phyloP scores from a whole-genome alignment of 1,140 invertebrate species.

The Sycophila sp. region DNA sequence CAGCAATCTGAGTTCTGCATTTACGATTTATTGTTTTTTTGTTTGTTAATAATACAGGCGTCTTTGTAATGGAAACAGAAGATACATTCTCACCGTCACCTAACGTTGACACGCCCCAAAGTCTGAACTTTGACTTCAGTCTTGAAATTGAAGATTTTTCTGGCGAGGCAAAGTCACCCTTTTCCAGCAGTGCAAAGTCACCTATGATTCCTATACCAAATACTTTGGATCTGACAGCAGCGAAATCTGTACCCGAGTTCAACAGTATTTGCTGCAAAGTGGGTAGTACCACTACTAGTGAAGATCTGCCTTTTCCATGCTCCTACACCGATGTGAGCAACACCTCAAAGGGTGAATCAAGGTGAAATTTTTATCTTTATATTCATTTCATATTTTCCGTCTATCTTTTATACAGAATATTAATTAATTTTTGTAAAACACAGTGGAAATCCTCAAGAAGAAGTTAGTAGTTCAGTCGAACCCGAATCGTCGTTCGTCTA shows the following conservation, averaged over 20 bases:
- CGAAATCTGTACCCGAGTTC: constrained; percentile 65
- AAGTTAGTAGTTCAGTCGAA: constrained; percentile 7
- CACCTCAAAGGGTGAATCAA: neutral
- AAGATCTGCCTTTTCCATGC: constrained; percentile 49
- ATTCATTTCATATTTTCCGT: neutral
- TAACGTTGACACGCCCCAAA: constrained; percentile 40
- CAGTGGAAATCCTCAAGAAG: neutral
- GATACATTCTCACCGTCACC: constrained; percentile 48
- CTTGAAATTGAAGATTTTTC: constrained; percentile 50
- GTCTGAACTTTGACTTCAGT: constrained; percentile 56
- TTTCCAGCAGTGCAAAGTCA: constrained; percentile 60
- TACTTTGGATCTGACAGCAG: constrained; percentile 54
- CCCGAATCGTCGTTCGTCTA: constrained; percentile 20
- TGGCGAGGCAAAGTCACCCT: constrained; percentile 42
- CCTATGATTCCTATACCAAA: constrained; percentile 72
- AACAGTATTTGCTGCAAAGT: constrained; percentile 72
- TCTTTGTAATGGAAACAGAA: constrained; percentile 72
- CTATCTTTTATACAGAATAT: too few species aligned
- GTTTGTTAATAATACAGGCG: too few species aligned
- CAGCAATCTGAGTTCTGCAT: neutral
- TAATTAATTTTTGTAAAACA: too few species aligned
- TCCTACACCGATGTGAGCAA: constrained; percentile 35
- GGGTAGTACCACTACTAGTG: constrained; percentile 67
- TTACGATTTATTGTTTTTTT: neutral
- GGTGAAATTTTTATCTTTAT: constrained; percentile 20